Base-by-base conservation (phyloP, 2,888 invertebrate genomes). In the Cecidostiba fungosa region DNA sequence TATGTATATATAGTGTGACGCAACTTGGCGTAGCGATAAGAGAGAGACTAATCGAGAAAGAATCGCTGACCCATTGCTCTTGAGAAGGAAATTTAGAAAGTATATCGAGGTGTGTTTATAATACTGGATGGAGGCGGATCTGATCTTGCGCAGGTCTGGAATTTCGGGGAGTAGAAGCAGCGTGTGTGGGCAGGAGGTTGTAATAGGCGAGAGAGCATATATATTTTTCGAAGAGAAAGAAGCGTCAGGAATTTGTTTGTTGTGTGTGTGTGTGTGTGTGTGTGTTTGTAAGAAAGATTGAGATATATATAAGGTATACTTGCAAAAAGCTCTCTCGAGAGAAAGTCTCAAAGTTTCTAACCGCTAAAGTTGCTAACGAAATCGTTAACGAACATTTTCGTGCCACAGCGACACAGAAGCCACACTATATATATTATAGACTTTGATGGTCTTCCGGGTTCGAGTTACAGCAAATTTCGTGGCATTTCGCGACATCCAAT, bases 11-110 rank as follows among this genome's bases (percentile, higher is more conserved):
- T 23, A 43, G 39, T 32, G 19, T 72, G 36, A 36, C n/a, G 70
- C n/a, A 72, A 72, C n/a, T 10, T 6, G 54, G 12, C n/a, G 39
- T 43, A 19, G 19, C 19, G 39, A 72, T 43, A 43, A 36, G 23
- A 59, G 23, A 59, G 54, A 8, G 23, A 72, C 36, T 10, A 23
- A 36, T 43, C 8, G 72, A 43, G n/a, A 39, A 23, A 72, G 43
- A 43, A 39, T 23, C 39, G 32, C 70, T 70, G 72, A 72, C 72
- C 72, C 39, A n/a, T 39, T 70, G 70, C 72, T 39, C 43, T 39
- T 66, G 66, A 66, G 54, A 23, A 59, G 54, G 23, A 59, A 19
- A 43, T 72, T 72, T 72, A 72, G 72, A 72, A 72, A 72, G 72
- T 72, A 39, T 72, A 72, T 36, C 72, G 23, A 72, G 36, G 23